A percentile compares a stretch with the other conserved stretches of the same genome.
Evolutionary conservation across 2,888 invertebrate genomes (phyloP).

Genomic region (Euplagia quadripunctaria): DNA sequence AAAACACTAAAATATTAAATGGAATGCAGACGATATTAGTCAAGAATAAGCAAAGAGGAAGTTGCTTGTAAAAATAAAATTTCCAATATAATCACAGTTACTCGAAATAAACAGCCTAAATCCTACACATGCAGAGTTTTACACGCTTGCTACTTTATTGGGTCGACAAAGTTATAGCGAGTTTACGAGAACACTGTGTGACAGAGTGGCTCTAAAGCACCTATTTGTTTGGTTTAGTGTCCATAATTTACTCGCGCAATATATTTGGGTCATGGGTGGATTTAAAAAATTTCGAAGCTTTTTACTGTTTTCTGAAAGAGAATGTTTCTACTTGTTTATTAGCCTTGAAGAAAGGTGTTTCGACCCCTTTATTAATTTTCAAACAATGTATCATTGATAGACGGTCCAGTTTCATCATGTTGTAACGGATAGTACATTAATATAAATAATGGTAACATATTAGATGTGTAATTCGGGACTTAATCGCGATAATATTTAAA

Average conservation of each 20-base stretch:
- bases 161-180: constrained; percentile 53
- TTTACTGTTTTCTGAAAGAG: constrained; percentile 14
- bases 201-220: constrained; percentile 69
- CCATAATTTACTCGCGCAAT: constrained; percentile 69
- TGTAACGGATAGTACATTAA: background rate
- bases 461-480: no score
- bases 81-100: constrained; percentile 14
- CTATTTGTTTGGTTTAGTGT: constrained; percentile 73
- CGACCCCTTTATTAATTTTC: background rate
- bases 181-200: constrained; percentile 68
- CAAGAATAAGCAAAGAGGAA: background rate
- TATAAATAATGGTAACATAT: no score
- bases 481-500: no score
- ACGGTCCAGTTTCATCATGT: background rate
- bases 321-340: background rate
- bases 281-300: constrained; percentile 31
- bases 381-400: background rate
- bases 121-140: constrained; percentile 46
- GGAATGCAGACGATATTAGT: background rate
- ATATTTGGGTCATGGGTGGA: constrained; percentile 61
- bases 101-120: constrained; percentile 27
- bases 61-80: constrained; percentile 23
- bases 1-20: background rate
- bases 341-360: background rate
- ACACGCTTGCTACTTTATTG: constrained; percentile 59